Evolutionary conservation across 2,113 vertebrate genomes (phyloP).

Genomic region (Trogon surrucura): DNA sequence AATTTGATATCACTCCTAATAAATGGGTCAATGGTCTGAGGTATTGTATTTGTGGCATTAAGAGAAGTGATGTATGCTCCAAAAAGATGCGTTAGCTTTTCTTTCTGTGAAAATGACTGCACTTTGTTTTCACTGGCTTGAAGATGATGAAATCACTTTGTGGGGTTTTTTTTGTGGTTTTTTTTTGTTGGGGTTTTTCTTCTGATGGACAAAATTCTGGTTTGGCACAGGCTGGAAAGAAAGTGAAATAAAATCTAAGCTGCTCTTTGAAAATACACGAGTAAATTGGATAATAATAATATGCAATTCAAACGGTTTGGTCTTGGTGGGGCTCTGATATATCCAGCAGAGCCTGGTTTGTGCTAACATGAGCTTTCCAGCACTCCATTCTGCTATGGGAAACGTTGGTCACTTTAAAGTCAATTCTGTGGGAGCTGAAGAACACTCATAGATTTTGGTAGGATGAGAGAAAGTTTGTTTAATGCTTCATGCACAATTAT

Average conservation of each 20-base stretch:
- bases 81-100: constrained; percentile 1
- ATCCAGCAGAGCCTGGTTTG: background rate
- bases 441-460: background rate
- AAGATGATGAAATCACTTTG: background rate
- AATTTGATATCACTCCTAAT: background rate
- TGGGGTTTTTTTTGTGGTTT: background rate
- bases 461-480: background rate
- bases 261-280: background rate
- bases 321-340: background rate
- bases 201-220: background rate
- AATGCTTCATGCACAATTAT: background rate
- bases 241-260: background rate
- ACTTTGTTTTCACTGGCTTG: constrained; percentile 1
- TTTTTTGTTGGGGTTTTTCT: too few species aligned
- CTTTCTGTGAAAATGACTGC: background rate
- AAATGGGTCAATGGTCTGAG: constrained; percentile 37
- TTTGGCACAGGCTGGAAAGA: background rate
- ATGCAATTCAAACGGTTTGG: background rate
- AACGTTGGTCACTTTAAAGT: background rate
- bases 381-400: background rate
- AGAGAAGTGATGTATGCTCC: background rate
- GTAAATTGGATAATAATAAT: background rate
- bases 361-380: background rate
- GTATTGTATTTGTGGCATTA: background rate
- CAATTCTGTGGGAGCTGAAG: background rate